Percentiles rank a stretch among this genome's conserved stretches.
Evolutionary conservation across 2,113 vertebrate genomes (phyloP).

Genomic region (Antennarius striatus): DNA sequence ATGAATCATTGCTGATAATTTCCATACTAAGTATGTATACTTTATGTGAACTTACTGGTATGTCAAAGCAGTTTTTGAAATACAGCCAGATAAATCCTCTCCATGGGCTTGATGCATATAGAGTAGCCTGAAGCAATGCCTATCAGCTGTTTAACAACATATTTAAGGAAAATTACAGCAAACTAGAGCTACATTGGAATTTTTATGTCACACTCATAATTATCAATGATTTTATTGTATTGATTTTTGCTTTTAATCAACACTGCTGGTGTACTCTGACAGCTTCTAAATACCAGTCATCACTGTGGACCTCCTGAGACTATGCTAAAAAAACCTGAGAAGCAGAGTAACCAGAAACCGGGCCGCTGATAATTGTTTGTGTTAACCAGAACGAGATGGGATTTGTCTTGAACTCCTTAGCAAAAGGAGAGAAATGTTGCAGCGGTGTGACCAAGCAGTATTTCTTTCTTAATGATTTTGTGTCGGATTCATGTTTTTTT

Average conservation of each 20-base stretch:
- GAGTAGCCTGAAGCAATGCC: too few species aligned
- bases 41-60: too few species aligned
- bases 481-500: slow-evolving; percentile 1
- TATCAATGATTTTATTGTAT: slow-evolving; percentile 22
- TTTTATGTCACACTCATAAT: too few species aligned
- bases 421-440: not conserved
- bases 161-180: too few species aligned
- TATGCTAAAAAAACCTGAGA: slow-evolving; percentile 46
- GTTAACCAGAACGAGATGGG: not conserved
- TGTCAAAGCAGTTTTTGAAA: too few species aligned
- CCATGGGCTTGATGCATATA: too few species aligned
- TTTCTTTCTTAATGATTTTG: not conserved
- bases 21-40: too few species aligned
- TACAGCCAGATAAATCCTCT: too few species aligned
- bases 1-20: too few species aligned
- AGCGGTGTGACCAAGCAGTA: not conserved
- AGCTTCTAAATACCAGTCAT: slow-evolving; percentile 57
- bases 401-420: slow-evolving; percentile 18
- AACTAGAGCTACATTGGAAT: too few species aligned
- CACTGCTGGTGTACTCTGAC: slow-evolving; percentile 46
- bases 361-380: slow-evolving; percentile 49
- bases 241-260: slow-evolving; percentile 48
- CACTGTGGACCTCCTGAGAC: slow-evolving; percentile 42
- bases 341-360: slow-evolving; percentile 41
- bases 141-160: too few species aligned